Evolutionary conservation across 2,888 invertebrate genomes (phyloP).

Genomic region (Suillia variegata): DNA sequence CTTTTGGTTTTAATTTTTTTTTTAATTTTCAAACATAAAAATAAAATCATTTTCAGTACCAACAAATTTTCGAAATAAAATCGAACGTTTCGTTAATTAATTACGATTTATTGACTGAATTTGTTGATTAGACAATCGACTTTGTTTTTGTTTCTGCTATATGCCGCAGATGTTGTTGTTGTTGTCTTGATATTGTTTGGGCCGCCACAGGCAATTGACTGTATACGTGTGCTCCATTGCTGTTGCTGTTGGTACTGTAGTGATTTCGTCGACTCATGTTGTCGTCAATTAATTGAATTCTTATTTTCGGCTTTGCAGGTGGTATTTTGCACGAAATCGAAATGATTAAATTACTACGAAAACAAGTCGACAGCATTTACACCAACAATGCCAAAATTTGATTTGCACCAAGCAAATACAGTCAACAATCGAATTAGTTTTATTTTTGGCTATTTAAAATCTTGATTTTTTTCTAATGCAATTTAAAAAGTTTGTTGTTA

Average conservation of each 20-base stretch:
- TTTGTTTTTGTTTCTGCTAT: constrained; percentile 17
- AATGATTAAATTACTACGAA: background rate
- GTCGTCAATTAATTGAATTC: constrained; percentile 28
- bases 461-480: too few species aligned
- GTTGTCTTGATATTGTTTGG: background rate
- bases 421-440: background rate
- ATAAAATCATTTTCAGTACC: constrained; percentile 21
- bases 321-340: constrained; percentile 27
- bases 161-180: constrained; percentile 12
- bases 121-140: constrained; percentile 56
- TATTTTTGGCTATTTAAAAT: too few species aligned
- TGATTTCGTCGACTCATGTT: background rate
- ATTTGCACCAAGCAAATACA: background rate
- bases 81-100: constrained; percentile 60
- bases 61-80: constrained; percentile 36
- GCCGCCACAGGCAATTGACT: too few species aligned
- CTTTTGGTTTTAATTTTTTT: constrained; percentile 26
- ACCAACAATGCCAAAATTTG: background rate
- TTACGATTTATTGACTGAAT: constrained; percentile 61
- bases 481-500: too few species aligned
- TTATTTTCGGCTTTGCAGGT: constrained; percentile 39
- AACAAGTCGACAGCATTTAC: too few species aligned
- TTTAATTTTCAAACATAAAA: background rate
- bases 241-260: too few species aligned
- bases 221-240: background rate